These are phyloP conservation scores for Clarias magur DNA, from an alignment of 2,113 vertebrate genomes.

Conservation along the genomic window DNA sequence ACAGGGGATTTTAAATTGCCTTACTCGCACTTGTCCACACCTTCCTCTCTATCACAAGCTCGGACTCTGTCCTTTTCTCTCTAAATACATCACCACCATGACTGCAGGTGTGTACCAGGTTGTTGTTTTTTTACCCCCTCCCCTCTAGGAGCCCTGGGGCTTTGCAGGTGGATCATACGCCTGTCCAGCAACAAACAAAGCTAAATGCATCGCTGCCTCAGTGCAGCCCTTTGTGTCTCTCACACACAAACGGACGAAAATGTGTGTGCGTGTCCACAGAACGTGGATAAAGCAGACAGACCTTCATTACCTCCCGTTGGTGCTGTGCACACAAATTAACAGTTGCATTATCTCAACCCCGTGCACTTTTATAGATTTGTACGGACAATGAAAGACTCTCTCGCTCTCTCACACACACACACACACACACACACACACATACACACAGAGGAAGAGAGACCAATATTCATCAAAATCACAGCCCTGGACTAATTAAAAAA, in stretches of 20 bases:
- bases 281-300: background rate
- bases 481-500: background rate
- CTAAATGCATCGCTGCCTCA: slow-evolving; percentile 14
- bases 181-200: slow-evolving; percentile 28
- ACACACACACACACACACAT: too few species aligned
- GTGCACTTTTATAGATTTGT: background rate
- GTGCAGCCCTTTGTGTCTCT: slow-evolving; percentile 12
- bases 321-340: background rate
- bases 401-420: background rate
- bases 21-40: background rate
- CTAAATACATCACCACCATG: slow-evolving; percentile 8
- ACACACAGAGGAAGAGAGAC: background rate
- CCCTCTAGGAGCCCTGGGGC: slow-evolving; percentile 22
- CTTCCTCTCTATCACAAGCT: background rate
- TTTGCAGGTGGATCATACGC: slow-evolving; percentile 33
- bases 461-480: background rate
- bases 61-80: slow-evolving; percentile 2
- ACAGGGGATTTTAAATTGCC: background rate
- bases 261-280: background rate
- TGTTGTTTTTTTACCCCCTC: slow-evolving; percentile 1
- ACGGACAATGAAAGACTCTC: background rate
- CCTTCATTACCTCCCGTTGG: background rate
- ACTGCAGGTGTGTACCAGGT: slow-evolving; percentile 24
- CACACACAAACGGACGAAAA: slow-evolving; percentile 17
- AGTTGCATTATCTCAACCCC: background rate